A percentile compares a stretch with the other conserved stretches of the same genome.
These are phyloP conservation scores for Thelaira solivaga DNA, from an alignment of 2,888 invertebrate genomes.

Conservation along the genomic window DNA sequence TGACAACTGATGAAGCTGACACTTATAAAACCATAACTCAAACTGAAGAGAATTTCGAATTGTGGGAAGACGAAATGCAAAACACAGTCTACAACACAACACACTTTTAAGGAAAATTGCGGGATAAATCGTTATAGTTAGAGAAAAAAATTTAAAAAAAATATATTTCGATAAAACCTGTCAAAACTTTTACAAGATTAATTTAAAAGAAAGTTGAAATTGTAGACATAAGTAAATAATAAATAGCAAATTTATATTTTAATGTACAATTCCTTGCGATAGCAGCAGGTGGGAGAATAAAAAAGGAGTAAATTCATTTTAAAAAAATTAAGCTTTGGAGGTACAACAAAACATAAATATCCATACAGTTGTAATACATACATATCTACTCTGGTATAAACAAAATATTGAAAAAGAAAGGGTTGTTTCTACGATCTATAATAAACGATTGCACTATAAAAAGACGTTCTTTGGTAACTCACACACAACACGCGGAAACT, in stretches of 20 bases:
- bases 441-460: not conserved
- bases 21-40: slow-evolving; percentile 22
- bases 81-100: not conserved
- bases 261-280: not conserved
- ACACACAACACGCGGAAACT: not conserved
- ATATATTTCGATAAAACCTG: slow-evolving; percentile 53
- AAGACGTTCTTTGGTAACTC: not conserved
- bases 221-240: not conserved
- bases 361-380: too few relatives aligned
- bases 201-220: slow-evolving; percentile 37
- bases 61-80: not conserved
- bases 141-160: slow-evolving; percentile 7
- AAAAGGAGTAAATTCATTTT: slow-evolving; percentile 57
- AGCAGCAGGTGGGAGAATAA: slow-evolving; percentile 68
- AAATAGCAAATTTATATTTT: slow-evolving; percentile 20
- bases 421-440: slow-evolving; percentile 11
- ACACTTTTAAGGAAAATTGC: not conserved
- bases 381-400: too few relatives aligned
- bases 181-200: slow-evolving; percentile 50
- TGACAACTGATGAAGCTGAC: slow-evolving; percentile 49
- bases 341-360: not conserved
- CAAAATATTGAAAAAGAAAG: too few relatives aligned
- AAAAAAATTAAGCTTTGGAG: slow-evolving; percentile 53
- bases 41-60: not conserved
- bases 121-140: not conserved